Conservation (phyloP, 1,140 invertebrate genomes). For the Helicoverpa armigera region DNA sequence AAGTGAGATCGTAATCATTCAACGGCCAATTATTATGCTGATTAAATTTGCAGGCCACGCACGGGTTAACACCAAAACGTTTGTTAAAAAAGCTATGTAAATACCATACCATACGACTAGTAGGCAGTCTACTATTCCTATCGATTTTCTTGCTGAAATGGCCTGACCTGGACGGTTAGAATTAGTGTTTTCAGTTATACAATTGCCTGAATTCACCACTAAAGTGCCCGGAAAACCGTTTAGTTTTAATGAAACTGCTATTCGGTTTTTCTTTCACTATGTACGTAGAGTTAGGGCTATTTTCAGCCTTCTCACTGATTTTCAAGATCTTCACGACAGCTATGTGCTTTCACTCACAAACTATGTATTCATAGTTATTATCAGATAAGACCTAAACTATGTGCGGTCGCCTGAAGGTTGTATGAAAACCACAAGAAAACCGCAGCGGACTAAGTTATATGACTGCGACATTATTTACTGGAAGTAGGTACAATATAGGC, state of each 20-base stretch:
- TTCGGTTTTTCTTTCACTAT: background rate
- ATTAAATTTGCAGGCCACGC: constrained; percentile 4
- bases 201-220: background rate
- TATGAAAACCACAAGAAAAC: constrained; percentile 32
- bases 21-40: background rate
- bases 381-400: constrained; percentile 12
- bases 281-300: background rate
- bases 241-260: background rate
- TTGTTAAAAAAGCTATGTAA: background rate
- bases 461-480: constrained; percentile 9
- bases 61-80: background rate
- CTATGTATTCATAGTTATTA: constrained; percentile 13
- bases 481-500: background rate
- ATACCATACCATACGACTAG: background rate
- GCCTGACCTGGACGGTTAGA: background rate
- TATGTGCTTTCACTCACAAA: background rate
- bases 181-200: background rate
- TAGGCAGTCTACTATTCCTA: background rate
- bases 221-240: background rate
- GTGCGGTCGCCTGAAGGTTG: constrained; percentile 17
- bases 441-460: constrained; percentile 19
- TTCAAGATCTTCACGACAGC: background rate
- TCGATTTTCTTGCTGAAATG: background rate
- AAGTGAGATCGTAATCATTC: constrained; percentile 3
- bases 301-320: background rate